phyloP scores from a whole-genome alignment of 2,888 invertebrate species.

The Eugnorisma glareosa region DNA sequence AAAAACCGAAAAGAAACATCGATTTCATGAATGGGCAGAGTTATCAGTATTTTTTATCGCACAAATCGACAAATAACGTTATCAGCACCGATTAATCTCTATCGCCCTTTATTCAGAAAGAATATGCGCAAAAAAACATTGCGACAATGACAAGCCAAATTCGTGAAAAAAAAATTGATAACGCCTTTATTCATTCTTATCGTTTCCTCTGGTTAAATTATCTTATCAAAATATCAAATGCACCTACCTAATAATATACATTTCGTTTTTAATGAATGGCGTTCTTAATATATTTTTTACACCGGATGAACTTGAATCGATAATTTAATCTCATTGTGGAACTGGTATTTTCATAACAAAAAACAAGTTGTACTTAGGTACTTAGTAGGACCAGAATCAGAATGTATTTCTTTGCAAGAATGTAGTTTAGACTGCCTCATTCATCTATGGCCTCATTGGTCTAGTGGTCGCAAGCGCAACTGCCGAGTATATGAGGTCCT shows the following conservation, averaged over 20 bases:
- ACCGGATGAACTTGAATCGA: conserved; percentile 1
- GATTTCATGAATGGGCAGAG: conserved; percentile 52
- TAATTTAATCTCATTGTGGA: neutral
- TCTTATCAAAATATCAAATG: conserved; percentile 25
- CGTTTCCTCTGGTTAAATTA: conserved; percentile 19
- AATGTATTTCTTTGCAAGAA: neutral
- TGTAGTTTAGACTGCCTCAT: neutral
- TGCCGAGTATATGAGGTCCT: too few species aligned
- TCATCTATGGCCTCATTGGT: too few species aligned
- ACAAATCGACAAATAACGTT: conserved; percentile 31
- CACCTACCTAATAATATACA: neutral
- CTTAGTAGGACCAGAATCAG: neutral
- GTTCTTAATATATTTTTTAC: conserved; percentile 1
- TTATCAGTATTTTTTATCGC: conserved; percentile 51
- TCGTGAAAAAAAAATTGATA: neutral
- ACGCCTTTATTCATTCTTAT: neutral
- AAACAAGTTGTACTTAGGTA: neutral
- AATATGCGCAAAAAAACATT: conserved; percentile 35
- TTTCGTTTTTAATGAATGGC: conserved; percentile 12
- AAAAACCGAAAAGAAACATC: conserved; percentile 12
- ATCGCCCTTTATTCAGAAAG: conserved; percentile 20
- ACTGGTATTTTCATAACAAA: neutral
- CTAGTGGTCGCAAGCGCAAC: too few species aligned
- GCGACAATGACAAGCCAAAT: neutral
- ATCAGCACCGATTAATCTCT: conserved; percentile 35